These are phyloP conservation scores for Telmatochromis bifrenatus DNA, from an alignment of 2,113 vertebrate genomes.

Conservation along the genomic window DNA sequence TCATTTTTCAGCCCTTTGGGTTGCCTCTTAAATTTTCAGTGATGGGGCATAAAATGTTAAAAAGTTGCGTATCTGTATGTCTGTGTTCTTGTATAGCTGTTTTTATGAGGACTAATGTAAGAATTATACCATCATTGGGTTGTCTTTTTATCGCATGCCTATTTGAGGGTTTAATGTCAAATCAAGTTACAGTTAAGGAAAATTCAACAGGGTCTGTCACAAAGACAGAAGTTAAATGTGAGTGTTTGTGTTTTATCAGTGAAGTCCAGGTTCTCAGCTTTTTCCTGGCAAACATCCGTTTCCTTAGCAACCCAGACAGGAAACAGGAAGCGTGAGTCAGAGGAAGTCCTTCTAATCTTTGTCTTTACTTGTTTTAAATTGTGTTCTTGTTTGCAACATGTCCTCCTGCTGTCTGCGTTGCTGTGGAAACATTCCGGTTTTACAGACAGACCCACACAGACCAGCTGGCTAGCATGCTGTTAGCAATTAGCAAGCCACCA, in stretches of 20 bases:
- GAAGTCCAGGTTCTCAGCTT: constrained; percentile 38
- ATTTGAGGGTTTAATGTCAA: not conserved
- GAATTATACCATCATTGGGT: not conserved
- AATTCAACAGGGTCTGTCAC: not conserved
- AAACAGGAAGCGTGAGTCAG: constrained; percentile 57
- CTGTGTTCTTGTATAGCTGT: not conserved
- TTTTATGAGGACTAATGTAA: not conserved
- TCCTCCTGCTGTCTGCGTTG: constrained; percentile 1
- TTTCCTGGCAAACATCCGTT: constrained; percentile 63
- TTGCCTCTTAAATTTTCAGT: not conserved
- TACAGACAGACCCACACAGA: not conserved
- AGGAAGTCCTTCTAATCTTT: constrained; percentile 47
- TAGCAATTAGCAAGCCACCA: constrained; percentile 14
- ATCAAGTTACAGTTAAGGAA: not conserved
- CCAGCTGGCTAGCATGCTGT: constrained; percentile 16
- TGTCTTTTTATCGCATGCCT: not conserved
- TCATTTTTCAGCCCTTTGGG: not conserved
- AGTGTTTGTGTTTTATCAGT: constrained; percentile 47
- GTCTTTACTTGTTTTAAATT: not conserved
- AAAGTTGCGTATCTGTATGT: not conserved
- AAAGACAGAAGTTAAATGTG: not conserved
- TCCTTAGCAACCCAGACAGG: constrained; percentile 49
- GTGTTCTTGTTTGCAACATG: not conserved
- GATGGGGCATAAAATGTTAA: not conserved
- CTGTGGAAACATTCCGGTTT: not conserved